Evolutionary conservation across 2,113 vertebrate genomes (phyloP).

Genomic region (Sander vitreus): DNA sequence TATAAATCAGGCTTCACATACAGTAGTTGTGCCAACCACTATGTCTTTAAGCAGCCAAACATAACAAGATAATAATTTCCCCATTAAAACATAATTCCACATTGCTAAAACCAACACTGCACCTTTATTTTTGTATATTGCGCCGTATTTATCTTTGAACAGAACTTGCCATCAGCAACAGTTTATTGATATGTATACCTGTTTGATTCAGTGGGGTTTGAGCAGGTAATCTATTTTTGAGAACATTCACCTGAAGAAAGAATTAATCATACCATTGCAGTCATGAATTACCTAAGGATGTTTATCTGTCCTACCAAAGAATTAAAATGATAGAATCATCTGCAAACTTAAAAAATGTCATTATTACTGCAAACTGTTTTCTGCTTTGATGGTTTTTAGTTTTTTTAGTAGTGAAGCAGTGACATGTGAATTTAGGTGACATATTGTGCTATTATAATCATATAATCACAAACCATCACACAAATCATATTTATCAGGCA

Average conservation of each 20-base stretch:
- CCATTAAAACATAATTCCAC: background rate
- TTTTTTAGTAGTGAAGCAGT: constrained; percentile 27
- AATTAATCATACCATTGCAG: background rate
- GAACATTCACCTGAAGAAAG: background rate
- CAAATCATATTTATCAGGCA: constrained; percentile 55
- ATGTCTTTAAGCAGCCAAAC: constrained; percentile 5
- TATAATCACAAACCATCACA: constrained; percentile 51
- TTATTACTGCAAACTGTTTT: constrained; percentile 22
- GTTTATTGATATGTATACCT: background rate
- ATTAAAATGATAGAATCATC: constrained; percentile 17
- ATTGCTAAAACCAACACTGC: background rate
- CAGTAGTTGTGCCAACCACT: background rate
- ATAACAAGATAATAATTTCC: background rate
- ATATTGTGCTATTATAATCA: constrained; percentile 41
- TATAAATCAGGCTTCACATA: too few relatives aligned
- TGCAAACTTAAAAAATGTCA: constrained; percentile 17
- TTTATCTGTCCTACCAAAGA: constrained; percentile 6
- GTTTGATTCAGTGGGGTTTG: constrained; percentile 2
- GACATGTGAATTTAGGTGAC: constrained; percentile 45
- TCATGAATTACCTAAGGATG: constrained; percentile 8
- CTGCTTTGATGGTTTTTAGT: constrained; percentile 13
- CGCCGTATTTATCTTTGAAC: constrained; percentile 10
- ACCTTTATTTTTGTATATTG: background rate
- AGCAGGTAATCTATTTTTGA: constrained; percentile 17
- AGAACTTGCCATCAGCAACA: background rate